Conservation (phyloP, 2,888 invertebrate species). For the Steinernema hermaphroditum region DNA sequence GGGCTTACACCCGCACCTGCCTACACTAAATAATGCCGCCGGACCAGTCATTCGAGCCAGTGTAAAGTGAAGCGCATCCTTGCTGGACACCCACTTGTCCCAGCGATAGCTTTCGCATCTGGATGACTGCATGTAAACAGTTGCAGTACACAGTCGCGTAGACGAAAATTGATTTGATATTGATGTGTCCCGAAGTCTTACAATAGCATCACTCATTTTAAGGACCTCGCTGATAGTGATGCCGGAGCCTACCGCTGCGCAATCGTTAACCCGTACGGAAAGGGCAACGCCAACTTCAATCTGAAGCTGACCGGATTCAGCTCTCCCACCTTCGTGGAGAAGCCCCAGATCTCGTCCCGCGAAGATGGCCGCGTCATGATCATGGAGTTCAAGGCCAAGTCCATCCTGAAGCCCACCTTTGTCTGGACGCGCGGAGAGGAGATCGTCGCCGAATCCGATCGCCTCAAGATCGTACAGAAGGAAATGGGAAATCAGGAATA, state of each 20-base stretch:
- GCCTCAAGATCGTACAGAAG: constrained; percentile 62
- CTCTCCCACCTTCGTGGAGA: constrained; percentile 89
- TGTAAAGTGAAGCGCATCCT: background rate
- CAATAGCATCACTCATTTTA: too few species aligned
- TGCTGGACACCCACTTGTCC: constrained; percentile 16
- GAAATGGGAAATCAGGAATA: constrained; percentile 58
- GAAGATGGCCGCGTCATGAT: constrained; percentile 94
- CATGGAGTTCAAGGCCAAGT: constrained; percentile 88
- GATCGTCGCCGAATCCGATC: constrained; percentile 67
- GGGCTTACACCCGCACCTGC: background rate
- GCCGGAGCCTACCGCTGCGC: constrained; percentile 67
- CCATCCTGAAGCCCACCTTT: constrained; percentile 90
- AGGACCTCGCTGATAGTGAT: constrained; percentile 66
- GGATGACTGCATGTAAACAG: background rate
- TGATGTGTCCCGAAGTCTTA: too few species aligned
- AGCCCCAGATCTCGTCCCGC: constrained; percentile 97
- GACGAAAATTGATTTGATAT: too few species aligned
- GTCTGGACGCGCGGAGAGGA: constrained; percentile 92
- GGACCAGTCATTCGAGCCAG: background rate
- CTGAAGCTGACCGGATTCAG: constrained; percentile 67
- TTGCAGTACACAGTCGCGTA: background rate
- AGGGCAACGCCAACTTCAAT: constrained; percentile 67
- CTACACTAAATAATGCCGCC: background rate
- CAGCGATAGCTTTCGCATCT: background rate
- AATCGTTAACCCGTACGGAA: constrained; percentile 67